phyloP scores from a whole-genome alignment of 2,797 vertebrate genomes.

The Hippopotamyrus pictus region DNA sequence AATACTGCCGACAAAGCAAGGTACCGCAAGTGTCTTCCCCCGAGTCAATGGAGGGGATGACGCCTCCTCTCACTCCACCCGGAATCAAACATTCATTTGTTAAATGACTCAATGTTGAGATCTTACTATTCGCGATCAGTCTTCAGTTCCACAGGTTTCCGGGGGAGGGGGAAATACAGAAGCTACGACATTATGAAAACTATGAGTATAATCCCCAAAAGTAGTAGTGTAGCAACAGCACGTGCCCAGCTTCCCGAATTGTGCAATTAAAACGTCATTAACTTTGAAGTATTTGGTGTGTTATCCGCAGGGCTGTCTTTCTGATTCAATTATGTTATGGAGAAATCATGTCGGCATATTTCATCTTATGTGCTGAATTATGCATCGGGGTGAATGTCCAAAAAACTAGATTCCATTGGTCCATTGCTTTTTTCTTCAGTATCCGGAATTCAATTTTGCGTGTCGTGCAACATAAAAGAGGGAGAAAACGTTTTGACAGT shows the following conservation, averaged over 20 bases:
- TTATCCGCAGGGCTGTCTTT: conserved; percentile 15
- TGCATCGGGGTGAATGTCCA: conserved; percentile 23
- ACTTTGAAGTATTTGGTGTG: conserved; percentile 26
- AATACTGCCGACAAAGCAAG: conserved; percentile 22
- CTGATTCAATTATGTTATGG: background rate
- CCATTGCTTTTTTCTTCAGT: background rate
- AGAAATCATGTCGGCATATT: background rate
- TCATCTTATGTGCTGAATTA: background rate
- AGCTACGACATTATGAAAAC: conserved; percentile 23
- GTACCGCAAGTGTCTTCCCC: conserved; percentile 39
- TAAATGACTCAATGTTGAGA: conserved; percentile 59
- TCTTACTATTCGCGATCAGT: conserved; percentile 48
- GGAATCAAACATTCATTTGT: conserved; percentile 46
- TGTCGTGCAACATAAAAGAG: conserved; percentile 1
- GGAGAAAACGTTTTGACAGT: conserved; percentile 30
- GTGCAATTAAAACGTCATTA: conserved; percentile 3
- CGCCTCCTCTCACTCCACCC: conserved; percentile 38
- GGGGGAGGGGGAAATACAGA: conserved; percentile 41
- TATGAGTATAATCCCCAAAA: conserved; percentile 1
- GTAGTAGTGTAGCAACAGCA: background rate
- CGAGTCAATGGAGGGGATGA: conserved; percentile 32
- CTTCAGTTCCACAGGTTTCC: conserved; percentile 47
- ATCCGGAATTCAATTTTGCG: background rate
- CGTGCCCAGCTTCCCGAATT: background rate
- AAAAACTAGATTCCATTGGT: background rate